Conservation (phyloP, 1,140 invertebrate species). For the Neodiprion lecontei region DNA sequence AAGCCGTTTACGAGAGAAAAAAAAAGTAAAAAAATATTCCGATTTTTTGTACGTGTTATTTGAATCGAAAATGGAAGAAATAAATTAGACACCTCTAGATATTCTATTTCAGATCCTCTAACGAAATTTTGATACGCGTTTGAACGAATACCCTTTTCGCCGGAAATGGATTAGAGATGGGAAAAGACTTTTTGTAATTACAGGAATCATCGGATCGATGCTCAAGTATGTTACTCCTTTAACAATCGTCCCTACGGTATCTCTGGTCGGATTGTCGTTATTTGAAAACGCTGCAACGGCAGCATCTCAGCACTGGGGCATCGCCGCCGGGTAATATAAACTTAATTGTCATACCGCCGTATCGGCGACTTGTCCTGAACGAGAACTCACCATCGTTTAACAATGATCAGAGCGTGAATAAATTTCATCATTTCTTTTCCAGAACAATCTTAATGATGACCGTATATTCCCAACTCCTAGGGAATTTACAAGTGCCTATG, state of each 20-base stretch:
- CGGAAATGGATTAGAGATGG: too few species aligned
- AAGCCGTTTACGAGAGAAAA: too few species aligned
- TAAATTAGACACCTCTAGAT: too few species aligned
- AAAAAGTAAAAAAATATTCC: too few species aligned
- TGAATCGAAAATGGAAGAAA: too few species aligned
- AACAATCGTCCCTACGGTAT: conserved; percentile 82
- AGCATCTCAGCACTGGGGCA: conserved; percentile 82
- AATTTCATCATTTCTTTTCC: conserved; percentile 44
- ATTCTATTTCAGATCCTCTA: too few species aligned
- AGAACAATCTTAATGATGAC: conserved; percentile 84
- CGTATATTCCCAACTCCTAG: conserved; percentile 82
- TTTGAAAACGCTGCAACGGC: conserved; percentile 79
- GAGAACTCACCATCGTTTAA: not conserved
- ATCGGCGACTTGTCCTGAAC: not conserved
- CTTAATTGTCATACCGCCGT: conserved; percentile 18
- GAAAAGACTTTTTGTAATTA: too few species aligned
- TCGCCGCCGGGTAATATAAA: conserved; percentile 72
- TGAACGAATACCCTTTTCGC: too few species aligned
- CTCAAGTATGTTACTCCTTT: conserved; percentile 80
- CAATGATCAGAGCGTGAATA: not conserved
- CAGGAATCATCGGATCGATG: conserved; percentile 76
- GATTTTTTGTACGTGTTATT: too few species aligned
- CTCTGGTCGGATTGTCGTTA: conserved; percentile 79
- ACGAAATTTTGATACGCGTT: not conserved
- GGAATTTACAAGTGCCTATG: conserved; percentile 72